Evolutionary conservation across 2,797 vertebrate species (phyloP).

Genomic region (Sorex maritimensis): DNA sequence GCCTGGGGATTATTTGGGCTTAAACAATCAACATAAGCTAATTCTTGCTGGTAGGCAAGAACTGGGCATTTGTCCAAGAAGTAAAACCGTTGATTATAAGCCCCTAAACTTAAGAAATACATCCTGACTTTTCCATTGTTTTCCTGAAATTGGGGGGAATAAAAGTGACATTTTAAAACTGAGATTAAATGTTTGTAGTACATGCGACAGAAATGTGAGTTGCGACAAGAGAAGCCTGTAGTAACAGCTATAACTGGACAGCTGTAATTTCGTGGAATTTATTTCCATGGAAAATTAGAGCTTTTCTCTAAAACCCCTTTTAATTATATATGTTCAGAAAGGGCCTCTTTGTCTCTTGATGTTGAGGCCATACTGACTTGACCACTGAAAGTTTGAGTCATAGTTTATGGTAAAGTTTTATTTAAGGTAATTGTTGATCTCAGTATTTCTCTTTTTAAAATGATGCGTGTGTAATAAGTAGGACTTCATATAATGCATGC

Average conservation of each 20-base stretch:
- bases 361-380: neutral
- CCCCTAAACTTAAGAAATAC: neutral
- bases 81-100: slow-evolving; percentile 46
- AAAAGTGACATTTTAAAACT: slow-evolving; percentile 67
- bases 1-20: slow-evolving; percentile 24
- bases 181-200: slow-evolving; percentile 65
- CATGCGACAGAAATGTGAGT: slow-evolving; percentile 40
- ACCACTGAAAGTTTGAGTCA: slow-evolving; percentile 59
- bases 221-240: neutral
- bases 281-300: slow-evolving; percentile 79
- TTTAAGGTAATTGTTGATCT: slow-evolving; percentile 19
- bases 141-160: neutral
- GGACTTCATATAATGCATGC: neutral
- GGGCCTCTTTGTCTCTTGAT: slow-evolving; percentile 22
- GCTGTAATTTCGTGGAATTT: slow-evolving; percentile 79
- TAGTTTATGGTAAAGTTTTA: slow-evolving; percentile 20
- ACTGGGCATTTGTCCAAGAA: slow-evolving; percentile 47
- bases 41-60: slow-evolving; percentile 25
- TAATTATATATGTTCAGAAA: slow-evolving; percentile 73
- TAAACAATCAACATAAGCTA: slow-evolving; percentile 44
- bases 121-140: neutral
- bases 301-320: slow-evolving; percentile 59
- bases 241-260: slow-evolving; percentile 66
- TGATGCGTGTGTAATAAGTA: slow-evolving; percentile 6
- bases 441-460: slow-evolving; percentile 16